These are phyloP conservation scores for Oryzias dopingdopingensis DNA, from an alignment of 2,797 vertebrate species.

Conservation along the genomic window DNA sequence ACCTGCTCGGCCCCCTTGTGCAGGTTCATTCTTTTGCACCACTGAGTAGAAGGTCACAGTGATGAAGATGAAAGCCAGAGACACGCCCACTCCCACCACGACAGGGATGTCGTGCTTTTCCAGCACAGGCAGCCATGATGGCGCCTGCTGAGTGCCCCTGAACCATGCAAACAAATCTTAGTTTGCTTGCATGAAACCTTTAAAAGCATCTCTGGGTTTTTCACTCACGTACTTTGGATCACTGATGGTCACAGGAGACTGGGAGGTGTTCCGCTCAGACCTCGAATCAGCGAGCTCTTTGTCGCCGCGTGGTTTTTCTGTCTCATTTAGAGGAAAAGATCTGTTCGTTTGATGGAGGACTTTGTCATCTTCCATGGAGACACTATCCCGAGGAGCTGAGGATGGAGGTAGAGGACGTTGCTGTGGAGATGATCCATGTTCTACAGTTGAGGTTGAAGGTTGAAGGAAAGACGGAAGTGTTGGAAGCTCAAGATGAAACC, in stretches of 20 bases:
- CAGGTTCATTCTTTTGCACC: constrained; percentile 78
- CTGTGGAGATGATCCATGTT: constrained; percentile 19
- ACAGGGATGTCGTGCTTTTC: constrained; percentile 84
- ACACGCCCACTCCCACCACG: constrained; percentile 81
- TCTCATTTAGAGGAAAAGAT: constrained; percentile 40
- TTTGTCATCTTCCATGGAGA: constrained; percentile 3
- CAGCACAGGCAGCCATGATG: constrained; percentile 74
- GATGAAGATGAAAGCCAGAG: constrained; percentile 81
- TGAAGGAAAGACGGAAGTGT: constrained; percentile 10
- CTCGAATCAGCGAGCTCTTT: constrained; percentile 52
- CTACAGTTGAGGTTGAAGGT: constrained; percentile 1
- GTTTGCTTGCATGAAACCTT: neutral
- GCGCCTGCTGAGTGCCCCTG: constrained; percentile 68
- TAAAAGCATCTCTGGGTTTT: neutral
- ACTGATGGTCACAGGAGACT: constrained; percentile 75
- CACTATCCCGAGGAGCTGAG: neutral
- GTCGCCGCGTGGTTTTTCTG: constrained; percentile 43
- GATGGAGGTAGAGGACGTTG: constrained; percentile 2
- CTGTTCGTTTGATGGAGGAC: constrained; percentile 27
- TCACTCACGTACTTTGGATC: constrained; percentile 63
- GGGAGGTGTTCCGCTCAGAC: constrained; percentile 74
- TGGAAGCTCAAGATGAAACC: constrained; percentile 28
- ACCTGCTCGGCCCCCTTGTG: constrained; percentile 71
- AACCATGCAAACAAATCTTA: neutral
- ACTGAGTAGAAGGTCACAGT: constrained; percentile 82